These are phyloP conservation scores for Malurus cyaneus DNA, from an alignment of 2,113 vertebrate genomes.

Conservation along the genomic window DNA sequence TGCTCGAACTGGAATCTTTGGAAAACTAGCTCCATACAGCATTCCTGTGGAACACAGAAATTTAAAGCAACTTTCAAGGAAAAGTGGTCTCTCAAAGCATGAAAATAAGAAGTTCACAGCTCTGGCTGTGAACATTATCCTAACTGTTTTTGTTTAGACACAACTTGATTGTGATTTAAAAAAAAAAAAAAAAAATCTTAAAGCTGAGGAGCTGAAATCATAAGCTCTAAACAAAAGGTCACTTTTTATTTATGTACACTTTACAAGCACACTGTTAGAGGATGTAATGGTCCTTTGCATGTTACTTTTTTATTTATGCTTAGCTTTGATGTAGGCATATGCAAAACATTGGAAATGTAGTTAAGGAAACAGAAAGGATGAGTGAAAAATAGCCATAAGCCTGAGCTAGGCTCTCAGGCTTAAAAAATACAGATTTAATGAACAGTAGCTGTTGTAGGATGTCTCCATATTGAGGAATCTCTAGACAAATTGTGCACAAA, in stretches of 20 bases:
- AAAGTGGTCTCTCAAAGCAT: not conserved
- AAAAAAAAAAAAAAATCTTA: not conserved
- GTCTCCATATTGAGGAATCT: not conserved
- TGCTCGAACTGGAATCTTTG: not conserved
- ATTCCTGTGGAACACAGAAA: not conserved
- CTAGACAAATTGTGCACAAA: not conserved
- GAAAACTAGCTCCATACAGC: not conserved
- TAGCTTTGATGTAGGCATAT: constrained; percentile 8
- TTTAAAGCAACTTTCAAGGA: not conserved
- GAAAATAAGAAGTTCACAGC: not conserved
- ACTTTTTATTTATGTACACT: not conserved
- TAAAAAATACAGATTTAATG: not conserved
- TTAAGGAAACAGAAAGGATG: not conserved
- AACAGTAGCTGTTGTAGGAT: not conserved
- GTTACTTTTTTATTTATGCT: not conserved
- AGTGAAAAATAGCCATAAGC: not conserved
- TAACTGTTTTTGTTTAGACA: not conserved
- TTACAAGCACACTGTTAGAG: not conserved
- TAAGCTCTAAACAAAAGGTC: not conserved
- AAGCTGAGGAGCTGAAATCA: not conserved
- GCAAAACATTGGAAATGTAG: constrained; percentile 8
- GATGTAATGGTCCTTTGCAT: not conserved
- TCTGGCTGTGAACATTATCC: not conserved
- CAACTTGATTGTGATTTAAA: not conserved
- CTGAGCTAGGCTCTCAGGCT: not conserved